Evolutionary conservation across 2,888 invertebrate genomes (phyloP).

Genomic region (Ormyrus thymus): DNA sequence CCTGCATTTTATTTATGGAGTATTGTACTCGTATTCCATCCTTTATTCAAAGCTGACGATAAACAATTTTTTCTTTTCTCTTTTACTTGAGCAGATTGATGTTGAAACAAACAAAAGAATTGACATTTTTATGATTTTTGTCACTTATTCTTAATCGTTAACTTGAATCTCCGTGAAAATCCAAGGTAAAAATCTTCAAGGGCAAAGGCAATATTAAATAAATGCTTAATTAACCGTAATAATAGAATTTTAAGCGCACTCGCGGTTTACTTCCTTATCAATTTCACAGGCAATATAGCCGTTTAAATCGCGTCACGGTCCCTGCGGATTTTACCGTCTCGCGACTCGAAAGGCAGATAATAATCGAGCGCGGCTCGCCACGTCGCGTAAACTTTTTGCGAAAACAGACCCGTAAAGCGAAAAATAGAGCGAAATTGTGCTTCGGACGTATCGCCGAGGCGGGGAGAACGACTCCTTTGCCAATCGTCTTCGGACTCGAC

Average conservation of each 20-base stretch:
- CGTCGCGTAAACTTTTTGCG: background rate
- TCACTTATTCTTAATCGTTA: too few species aligned
- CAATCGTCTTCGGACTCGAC: background rate
- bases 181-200: background rate
- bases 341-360: background rate
- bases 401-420: background rate
- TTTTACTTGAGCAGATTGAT: too few species aligned
- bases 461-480: constrained; percentile 13
- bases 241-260: background rate
- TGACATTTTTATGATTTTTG: too few species aligned
- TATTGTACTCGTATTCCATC: too few species aligned
- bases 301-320: background rate
- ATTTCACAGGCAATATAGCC: background rate
- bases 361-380: background rate
- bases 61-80: too few species aligned
- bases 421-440: constrained; percentile 3
- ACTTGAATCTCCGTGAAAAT: background rate
- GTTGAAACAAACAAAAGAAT: too few species aligned
- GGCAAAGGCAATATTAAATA: background rate
- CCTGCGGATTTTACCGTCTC: background rate
- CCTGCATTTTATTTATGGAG: too few species aligned
- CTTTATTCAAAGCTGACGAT: too few species aligned
- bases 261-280: background rate
- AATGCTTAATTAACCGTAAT: background rate
- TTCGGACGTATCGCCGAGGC: background rate